A percentile compares a stretch with the other conserved stretches of the same genome.
Conservation (phyloP, 2,797 vertebrate genomes). For the Cirrhinus molitorella region DNA sequence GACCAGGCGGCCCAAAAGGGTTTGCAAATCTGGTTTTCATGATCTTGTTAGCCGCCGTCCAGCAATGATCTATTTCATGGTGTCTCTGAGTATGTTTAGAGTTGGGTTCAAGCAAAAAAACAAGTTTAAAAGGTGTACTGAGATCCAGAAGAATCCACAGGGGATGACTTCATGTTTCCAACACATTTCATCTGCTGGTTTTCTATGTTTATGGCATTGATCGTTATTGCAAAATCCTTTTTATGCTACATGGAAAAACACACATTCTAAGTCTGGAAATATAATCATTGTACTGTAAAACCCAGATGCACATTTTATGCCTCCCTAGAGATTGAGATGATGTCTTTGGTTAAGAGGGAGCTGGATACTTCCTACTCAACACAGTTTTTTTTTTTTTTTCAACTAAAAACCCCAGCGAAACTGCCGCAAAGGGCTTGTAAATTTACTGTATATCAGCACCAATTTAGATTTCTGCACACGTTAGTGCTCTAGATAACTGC, state of each 20-base stretch:
- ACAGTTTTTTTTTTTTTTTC: not conserved
- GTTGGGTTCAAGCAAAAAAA: not conserved
- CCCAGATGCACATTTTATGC: constrained; percentile 9
- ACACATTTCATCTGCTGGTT: not conserved
- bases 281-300: constrained; percentile 13
- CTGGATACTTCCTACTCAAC: not conserved
- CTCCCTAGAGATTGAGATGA: not conserved
- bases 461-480: not conserved
- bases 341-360: constrained; percentile 11
- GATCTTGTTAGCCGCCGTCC: not conserved
- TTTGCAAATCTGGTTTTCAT: constrained; percentile 22
- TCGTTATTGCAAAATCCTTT: not conserved
- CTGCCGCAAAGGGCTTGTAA: not conserved
- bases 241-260: constrained; percentile 15
- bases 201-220: not conserved
- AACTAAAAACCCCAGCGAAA: not conserved
- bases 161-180: not conserved
- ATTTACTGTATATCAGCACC: not conserved
- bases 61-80: not conserved
- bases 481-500: not conserved
- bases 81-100: not conserved
- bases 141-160: not conserved
- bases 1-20: not conserved
- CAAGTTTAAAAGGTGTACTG: constrained; percentile 1
- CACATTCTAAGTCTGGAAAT: constrained; percentile 22